Base-by-base conservation (phyloP, 1,140 invertebrate species). In the Drosophila bocki region DNA sequence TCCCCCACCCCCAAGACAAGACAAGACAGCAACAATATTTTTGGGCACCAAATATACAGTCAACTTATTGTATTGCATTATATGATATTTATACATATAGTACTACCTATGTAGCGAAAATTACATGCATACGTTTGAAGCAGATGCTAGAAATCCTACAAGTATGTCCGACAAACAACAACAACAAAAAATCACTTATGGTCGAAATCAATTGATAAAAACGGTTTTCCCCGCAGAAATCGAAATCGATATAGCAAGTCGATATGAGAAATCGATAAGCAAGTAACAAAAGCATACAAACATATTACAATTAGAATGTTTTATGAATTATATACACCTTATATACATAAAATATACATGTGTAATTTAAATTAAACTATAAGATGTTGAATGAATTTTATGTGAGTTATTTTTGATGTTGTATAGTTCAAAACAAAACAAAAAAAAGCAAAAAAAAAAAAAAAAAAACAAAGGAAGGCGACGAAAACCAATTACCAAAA, bases 241-340 rank as follows among this genome's bases (percentile, higher is more conserved):
- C 44, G 53, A 63, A 75, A 11, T 15, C 41, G 39, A 17, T 19
- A 41, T 44, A 11, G 42, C 17, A 11, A 7, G 13, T 44, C 42
- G 17, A 19, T 15, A 26, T 15, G 19, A 22, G 51, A 44, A 42
- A 47, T 57, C 35, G 17, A 61, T 37, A 63, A n/a, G 39, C 62
- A 37, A 75, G 17, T 42, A 80, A 29, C 47, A 61, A 50, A 50
- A n/a, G 4, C 71, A 47, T 51, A 57, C 65, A 76, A 81, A 87
- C 71, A 78, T 77, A 80, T 88, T 86, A 70, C 57, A 83, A 78
- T 80, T 88, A 83, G 74, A 84, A 80, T 88, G 84, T 87, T 87
- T 87, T 87, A 87, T 83, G 84, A 84, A 87, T 88, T 87, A 81
- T 87, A 87, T 87, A 88, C 84, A 87, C 84, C 80, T 71, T 70